phyloP scores from a whole-genome alignment of 1,140 invertebrate genomes.

The Hirudo medicinalis region DNA sequence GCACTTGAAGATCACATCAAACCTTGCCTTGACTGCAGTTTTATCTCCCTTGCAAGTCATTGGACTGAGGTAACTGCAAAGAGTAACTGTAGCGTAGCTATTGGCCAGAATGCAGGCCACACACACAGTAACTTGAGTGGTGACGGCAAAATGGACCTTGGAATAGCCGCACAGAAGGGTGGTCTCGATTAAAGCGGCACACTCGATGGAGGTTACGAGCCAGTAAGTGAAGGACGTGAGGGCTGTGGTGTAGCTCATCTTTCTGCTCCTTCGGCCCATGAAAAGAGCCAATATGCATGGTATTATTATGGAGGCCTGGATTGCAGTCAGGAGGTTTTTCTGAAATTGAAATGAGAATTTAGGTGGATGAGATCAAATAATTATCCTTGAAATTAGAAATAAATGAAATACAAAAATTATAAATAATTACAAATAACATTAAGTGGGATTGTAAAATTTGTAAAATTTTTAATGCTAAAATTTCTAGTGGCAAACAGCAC shows the following conservation, averaged over 20 bases:
- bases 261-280: conserved; percentile 21
- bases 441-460: not conserved
- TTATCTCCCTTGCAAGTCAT: conserved; percentile 10
- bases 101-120: conserved; percentile 18
- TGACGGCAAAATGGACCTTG: conserved; percentile 17
- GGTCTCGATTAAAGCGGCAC: conserved; percentile 12
- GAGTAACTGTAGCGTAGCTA: conserved; percentile 20
- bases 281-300: conserved; percentile 16
- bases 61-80: conserved; percentile 22
- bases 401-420: not conserved
- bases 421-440: not conserved
- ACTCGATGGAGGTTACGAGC: conserved; percentile 20
- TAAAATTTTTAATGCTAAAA: not conserved
- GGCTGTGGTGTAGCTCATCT: conserved; percentile 21
- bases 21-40: not conserved
- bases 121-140: conserved; percentile 16
- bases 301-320: conserved; percentile 14
- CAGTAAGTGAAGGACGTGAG: conserved; percentile 20
- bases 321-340: conserved; percentile 13
- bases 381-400: too few species aligned
- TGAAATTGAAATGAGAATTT: not conserved
- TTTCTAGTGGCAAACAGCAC: too few species aligned
- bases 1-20: conserved; percentile 19
- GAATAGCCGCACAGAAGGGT: conserved; percentile 2
- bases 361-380: too few species aligned